Base-by-base conservation (phyloP, 1,140 invertebrate species). In the Acromyrmex echinatior region DNA sequence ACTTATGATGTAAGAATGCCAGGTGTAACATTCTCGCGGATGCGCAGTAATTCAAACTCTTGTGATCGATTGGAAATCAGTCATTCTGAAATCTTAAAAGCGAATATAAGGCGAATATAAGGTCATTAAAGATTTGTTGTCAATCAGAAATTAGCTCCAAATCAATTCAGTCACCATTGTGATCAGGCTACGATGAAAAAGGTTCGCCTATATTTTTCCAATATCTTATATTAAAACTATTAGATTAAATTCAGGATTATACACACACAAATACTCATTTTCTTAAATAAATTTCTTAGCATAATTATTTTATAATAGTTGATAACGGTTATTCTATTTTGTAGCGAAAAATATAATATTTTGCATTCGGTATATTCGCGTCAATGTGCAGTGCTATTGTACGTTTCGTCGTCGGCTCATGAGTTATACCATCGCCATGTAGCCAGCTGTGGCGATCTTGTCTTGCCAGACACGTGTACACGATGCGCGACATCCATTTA, bases 401-500 rank as follows among this genome's bases (percentile, higher is more conserved):
- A 56, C 31, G 31, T 31, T 82, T 82, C 80, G 70, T 82, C 80
- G 68, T 73, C 35, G 56, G 79, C 66, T 18, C 25, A 39, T 82
- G 68, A 82, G 70, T 82, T 82, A 45, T 45, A 82, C 80, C 56
- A 25, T 76, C 70, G 56, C 58, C 56, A 70, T 74, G 80, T 76
- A 84, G 70, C 80, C 80, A 84, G 70, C 80, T 76, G 80, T 25
- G 70, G 80, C 88, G 66, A 90, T 90, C 89, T 90, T 86, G 89
- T 90, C 73, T 87, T 60, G 62, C 85, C 31, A 87, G 87, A 77
- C 87, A 88, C 86, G 65, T 56, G 82, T 78, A 91, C 82, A 80
- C 73, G 56, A 39, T 84, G 73, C 73, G 82, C 73, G 88, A 87
- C 82, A 88, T 87, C 87, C 90, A 91, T 91, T 91, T 91, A 91